phyloP scores from a whole-genome alignment of 2,113 vertebrate species.

The Salvelinus fontinalis region DNA sequence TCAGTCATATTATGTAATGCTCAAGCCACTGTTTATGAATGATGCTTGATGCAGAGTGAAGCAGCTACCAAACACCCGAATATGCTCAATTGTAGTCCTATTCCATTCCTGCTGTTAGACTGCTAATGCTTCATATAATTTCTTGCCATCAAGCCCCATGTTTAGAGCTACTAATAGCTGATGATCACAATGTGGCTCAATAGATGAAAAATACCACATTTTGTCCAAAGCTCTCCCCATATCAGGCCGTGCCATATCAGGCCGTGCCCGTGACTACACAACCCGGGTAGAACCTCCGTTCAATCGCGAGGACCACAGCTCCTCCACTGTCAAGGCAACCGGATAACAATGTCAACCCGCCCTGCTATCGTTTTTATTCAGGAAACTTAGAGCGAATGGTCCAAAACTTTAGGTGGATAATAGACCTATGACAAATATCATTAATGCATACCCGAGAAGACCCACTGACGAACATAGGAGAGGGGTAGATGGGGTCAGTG shows the following conservation, averaged over 20 bases:
- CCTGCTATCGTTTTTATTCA: slow-evolving; percentile 7
- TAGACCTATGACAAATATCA: slow-evolving; percentile 8
- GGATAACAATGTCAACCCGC: slow-evolving; percentile 35
- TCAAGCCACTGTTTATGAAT: slow-evolving; percentile 56
- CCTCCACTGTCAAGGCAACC: slow-evolving; percentile 38
- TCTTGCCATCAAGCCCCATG: neutral
- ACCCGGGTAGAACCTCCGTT: slow-evolving; percentile 33
- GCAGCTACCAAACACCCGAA: slow-evolving; percentile 46
- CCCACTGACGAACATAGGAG: neutral
- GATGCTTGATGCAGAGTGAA: slow-evolving; percentile 56
- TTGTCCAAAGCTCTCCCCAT: slow-evolving; percentile 18
- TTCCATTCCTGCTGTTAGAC: slow-evolving; percentile 37
- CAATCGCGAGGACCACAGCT: slow-evolving; percentile 40
- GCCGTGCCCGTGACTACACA: slow-evolving; percentile 64
- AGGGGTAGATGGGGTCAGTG: slow-evolving; percentile 9
- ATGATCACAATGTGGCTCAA: slow-evolving; percentile 1
- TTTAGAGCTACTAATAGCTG: slow-evolving; percentile 2
- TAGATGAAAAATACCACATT: slow-evolving; percentile 24
- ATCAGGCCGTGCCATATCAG: slow-evolving; percentile 49
- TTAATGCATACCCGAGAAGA: neutral
- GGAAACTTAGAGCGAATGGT: slow-evolving; percentile 40
- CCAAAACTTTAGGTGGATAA: slow-evolving; percentile 21
- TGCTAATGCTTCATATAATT: slow-evolving; percentile 17
- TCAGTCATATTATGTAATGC: slow-evolving; percentile 55
- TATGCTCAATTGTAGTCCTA: slow-evolving; percentile 17